phyloP scores from a whole-genome alignment of 2,113 vertebrate genomes.

The Cyprinus carpio region DNA sequence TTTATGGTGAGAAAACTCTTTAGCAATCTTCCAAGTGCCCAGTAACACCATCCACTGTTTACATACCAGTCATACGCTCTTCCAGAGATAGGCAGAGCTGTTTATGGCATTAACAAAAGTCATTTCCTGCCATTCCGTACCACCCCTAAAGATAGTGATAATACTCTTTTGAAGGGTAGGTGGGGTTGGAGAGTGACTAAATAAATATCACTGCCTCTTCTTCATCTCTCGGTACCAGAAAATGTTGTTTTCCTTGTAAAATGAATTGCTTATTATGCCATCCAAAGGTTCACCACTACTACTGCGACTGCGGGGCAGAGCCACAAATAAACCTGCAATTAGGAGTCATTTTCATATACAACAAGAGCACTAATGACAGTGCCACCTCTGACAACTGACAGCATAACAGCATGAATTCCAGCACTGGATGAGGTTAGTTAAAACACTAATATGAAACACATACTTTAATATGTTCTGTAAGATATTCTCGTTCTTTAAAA shows the following conservation, averaged over 20 bases:
- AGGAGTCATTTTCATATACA: conserved; percentile 52
- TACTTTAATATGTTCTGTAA: not conserved
- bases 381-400: conserved; percentile 52
- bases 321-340: conserved; percentile 50
- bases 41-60: conserved; percentile 21
- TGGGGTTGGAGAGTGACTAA: conserved; percentile 10
- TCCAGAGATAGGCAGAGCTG: conserved; percentile 34
- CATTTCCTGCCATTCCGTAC: conserved; percentile 38
- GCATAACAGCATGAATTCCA: conserved; percentile 42
- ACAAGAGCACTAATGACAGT: conserved; percentile 51
- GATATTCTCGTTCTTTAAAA: not conserved
- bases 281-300: conserved; percentile 52
- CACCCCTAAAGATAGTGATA: conserved; percentile 52
- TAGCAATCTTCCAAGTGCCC: not conserved
- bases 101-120: conserved; percentile 43
- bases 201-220: not conserved
- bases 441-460: conserved; percentile 41
- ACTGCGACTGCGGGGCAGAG: conserved; percentile 50
- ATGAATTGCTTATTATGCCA: conserved; percentile 53
- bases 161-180: conserved; percentile 22
- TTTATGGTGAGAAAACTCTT: not conserved
- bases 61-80: conserved; percentile 12
- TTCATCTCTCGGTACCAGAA: conserved; percentile 17
- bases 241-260: conserved; percentile 38
- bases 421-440: not conserved